Base-by-base conservation (phyloP, 2,113 vertebrate species). In the Herpetotheres cachinnans region DNA sequence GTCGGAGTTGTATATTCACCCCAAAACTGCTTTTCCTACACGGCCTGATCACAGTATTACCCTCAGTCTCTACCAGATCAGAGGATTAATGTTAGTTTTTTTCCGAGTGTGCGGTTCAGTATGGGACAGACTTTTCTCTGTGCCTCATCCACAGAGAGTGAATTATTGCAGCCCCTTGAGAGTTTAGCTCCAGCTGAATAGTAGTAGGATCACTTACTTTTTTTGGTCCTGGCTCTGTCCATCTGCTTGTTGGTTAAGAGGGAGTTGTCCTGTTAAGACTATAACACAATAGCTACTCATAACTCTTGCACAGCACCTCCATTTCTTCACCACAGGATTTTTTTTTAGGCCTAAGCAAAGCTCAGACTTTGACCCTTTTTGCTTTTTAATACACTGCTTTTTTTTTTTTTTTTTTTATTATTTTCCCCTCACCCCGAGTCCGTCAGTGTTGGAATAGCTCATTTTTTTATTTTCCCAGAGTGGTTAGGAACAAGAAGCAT, bases 401-500 rank as follows among this genome's bases (percentile, higher is more conserved):
- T 21, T 11, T 46, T 40, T 20, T 10, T 6, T 34, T 21, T 5
- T 7, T 1, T 6, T 16, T 42, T 42, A 42, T 42, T 42, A 42
- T 13, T 17, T 24, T 2, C 9, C 7, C 16, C 13, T 6, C 17
- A 0, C 21, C 13, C 50, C 1, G 0, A 65, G 20, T 76, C 58
- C 16, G 85, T 61, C 12, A 15, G 15, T 80, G 11, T 69, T 93
- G 52, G 44, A 92, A 10, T n/a, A 95, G 42, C 79, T 88, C 46
- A 63, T 27, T 27, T 84, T 94, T 93, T 88, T 42, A 63, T 27
- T 27, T 84, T 94, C 91, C 47, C 52, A 77, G 73, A 61, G 27
- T n/a, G 46, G 5, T 71, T 54, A 76, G 69, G 72, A 95, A 32
- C 21, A 59, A 42, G 62, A 85, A 72, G 30, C 73, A 76, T 71